Evolutionary conservation across 2,797 vertebrate genomes (phyloP), one percentile per base, ranked within the genome.

Genomic region (Tympanoctomys barrerae): DNA sequence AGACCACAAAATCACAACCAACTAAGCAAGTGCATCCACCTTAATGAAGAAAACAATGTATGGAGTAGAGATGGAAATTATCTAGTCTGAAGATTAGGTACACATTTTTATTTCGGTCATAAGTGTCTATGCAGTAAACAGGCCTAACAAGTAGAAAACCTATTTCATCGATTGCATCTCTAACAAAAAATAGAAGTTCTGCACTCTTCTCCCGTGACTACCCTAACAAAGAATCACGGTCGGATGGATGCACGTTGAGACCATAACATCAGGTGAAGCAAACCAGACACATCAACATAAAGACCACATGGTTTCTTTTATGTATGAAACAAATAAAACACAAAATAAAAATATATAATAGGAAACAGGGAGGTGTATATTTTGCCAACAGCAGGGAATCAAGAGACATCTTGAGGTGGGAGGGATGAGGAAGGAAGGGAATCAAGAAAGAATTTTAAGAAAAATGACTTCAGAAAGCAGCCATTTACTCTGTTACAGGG

Each of bases 11-110:
- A 78, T 18, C n/a, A 70, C 46, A 2, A 33, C 1, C 19, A 78
- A 64, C 5, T 62, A 91, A 80, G 18, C 81, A 87, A 73, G 78
- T 79, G 61, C 6, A n/a, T 14, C 5, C 42, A 66, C 3, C 2
- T 1, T 88, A 91, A 78, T 28, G 12, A 90, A 82, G 62, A 95
- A 96, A 62, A 62, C 59, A 80, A 62, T 39, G 9, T 31, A n/a
- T 4, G 42, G 42, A 91, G 21, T 70, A 70, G 80, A 59, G 81
- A 71, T 62, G 18, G 26, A 93, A 13, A 79, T 70, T 54, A 62
- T 83, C 31, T 46, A 21, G 13, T 18, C 31, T 75, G 42, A 71
- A 90, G 57, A 66, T 91, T 75, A 92, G 39, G 52, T 71, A 59
- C 84, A 0, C n/a, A 54, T 8, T 88, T 36, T 85, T 84, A 28